Percentiles rank a stretch among this genome's conserved stretches.
Conservation (phyloP, 2,113 vertebrate species). For the Pongo abelii region DNA sequence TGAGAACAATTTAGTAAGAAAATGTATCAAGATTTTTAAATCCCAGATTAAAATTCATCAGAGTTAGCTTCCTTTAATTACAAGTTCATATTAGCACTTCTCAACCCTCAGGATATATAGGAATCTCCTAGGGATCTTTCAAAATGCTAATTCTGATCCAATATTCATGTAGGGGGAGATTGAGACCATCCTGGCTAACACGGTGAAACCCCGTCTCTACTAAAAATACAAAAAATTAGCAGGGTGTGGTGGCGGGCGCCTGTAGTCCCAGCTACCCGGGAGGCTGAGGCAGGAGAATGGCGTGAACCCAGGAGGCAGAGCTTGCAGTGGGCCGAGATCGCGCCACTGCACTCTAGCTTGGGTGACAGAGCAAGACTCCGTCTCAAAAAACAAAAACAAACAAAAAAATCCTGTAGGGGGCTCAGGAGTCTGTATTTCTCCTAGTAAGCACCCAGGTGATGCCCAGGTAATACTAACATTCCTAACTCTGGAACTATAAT, state of each 20-base stretch:
- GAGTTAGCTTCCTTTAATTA: background rate
- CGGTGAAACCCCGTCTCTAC: no score
- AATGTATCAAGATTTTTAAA: background rate
- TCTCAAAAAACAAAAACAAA: no score
- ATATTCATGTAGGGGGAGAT: no score
- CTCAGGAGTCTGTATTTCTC: background rate
- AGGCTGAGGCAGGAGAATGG: no score
- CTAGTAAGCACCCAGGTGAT: background rate
- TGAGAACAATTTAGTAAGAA: background rate
- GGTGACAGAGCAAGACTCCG: no score
- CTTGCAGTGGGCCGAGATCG: no score
- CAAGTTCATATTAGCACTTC: background rate
- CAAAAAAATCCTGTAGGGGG: background rate
- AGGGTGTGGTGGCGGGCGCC: fast-evolving
- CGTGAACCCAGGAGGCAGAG: no score
- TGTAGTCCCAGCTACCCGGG: no score
- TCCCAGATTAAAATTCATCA: slow-evolving; percentile 14
- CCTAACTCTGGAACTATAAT: background rate
- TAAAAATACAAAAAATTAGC: no score
- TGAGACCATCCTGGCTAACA: no score
- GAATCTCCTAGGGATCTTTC: background rate
- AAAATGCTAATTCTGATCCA: slow-evolving; percentile 9
- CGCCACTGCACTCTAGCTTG: no score
- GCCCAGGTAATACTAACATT: background rate
- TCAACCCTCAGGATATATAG: background rate